Base-by-base conservation (phyloP, 2,888 invertebrate genomes). In the Pristionchus maxplancki region DNA sequence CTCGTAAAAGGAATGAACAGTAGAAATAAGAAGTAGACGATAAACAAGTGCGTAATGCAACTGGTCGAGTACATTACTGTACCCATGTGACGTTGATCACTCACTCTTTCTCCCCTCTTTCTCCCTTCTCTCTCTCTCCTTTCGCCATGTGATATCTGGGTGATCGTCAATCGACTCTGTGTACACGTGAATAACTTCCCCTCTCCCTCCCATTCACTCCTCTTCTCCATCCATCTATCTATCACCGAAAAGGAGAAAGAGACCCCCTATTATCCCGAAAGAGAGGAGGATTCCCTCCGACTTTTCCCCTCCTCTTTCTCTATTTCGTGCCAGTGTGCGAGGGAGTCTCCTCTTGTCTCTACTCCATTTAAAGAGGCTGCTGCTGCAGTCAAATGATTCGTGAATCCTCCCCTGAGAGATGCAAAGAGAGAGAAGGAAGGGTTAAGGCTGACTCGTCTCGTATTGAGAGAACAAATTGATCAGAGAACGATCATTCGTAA, bases 341-440 rank as follows among this genome's bases (percentile, higher is more conserved):
- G 17, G 15, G n/a, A n/a, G 44, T 78, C n/a, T 37, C 44, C 34
- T n/a, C 78, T 78, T 78, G 78, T 78, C 48, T 78, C 78, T 78
- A 78, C 78, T 78, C 78, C 78, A 78, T 78, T 48, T 78, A 78
- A 48, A 78, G 78, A 24, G 37, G 4, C 64, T 64, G 64, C 64
- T 31, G 28, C 71, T 48, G 78, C 78, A 78, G 78, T 44, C 78
- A 48, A 78, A 78, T 78, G 78, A 78, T 78, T 78, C 78, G 78
- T 78, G 78, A 78, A 78, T 78, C 78, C 78, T 78, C 78, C 78
- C 78, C 17, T 78, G 78, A 78, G 78, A 78, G 58, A n/a, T n/a
- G 58, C 24, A n/a, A 28, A 37, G 78, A 48, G 78, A 48, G 28
- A n/a, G 28, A 48, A 78, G 78, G 78, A 34, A 34, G 78, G 15